Evolutionary conservation across 2,113 vertebrate species (phyloP).

Genomic region (Leptocoma aspasia): DNA sequence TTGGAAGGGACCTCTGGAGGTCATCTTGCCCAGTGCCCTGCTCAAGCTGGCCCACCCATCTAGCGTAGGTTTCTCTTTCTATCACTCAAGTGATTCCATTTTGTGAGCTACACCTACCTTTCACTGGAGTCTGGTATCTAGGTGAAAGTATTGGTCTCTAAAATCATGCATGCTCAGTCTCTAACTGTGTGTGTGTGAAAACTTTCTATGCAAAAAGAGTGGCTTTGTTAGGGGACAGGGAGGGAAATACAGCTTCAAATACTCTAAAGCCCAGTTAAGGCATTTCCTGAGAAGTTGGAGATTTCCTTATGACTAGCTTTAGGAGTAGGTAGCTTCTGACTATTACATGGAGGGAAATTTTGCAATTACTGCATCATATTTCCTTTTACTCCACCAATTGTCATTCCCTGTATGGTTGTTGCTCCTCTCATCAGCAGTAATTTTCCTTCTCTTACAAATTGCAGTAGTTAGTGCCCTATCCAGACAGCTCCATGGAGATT

Average conservation of each 20-base stretch:
- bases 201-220: not conserved
- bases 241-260: not conserved
- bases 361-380: not conserved
- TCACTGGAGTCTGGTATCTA: not conserved
- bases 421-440: not conserved
- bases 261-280: not conserved
- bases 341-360: not conserved
- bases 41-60: not conserved
- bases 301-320: not conserved
- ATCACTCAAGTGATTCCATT: not conserved
- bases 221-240: not conserved
- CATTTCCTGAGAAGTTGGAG: not conserved
- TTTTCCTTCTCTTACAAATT: not conserved
- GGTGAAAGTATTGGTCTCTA: not conserved
- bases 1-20: not conserved
- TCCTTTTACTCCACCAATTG: not conserved
- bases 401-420: not conserved
- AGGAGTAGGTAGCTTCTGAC: not conserved
- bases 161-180: accelerated
- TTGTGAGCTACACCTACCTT: not conserved
- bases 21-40: not conserved
- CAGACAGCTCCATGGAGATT: not conserved
- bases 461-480: not conserved
- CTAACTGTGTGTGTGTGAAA: not conserved
- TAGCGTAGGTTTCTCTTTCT: not conserved